Conservation (phyloP, 2,888 invertebrate genomes). For the Watsonalla cultraria region DNA sequence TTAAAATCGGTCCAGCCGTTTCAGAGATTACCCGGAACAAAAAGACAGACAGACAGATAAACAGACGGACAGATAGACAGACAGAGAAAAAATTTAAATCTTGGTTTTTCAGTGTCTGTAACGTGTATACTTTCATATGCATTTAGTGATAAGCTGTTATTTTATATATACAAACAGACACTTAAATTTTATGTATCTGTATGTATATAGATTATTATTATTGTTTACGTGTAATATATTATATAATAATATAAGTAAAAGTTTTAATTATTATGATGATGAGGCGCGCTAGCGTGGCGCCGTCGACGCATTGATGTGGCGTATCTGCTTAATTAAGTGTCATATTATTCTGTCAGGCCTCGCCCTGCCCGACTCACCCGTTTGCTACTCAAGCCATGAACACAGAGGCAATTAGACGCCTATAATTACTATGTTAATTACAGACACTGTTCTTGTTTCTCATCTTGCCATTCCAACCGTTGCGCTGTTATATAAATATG, state of each 20-base stretch:
- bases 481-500: conserved; percentile 66
- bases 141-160: too few relatives aligned
- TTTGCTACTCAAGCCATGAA: conserved; percentile 71
- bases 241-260: neutral
- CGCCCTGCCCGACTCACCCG: conserved; percentile 49
- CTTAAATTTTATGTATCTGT: neutral
- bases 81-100: too few relatives aligned
- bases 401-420: conserved; percentile 71
- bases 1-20: too few relatives aligned
- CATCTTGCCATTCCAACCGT: conserved; percentile 60
- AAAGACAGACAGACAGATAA: too few relatives aligned
- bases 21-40: too few relatives aligned
- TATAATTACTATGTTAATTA: conserved; percentile 77
- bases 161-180: too few relatives aligned
- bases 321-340: conserved; percentile 61
- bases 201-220: neutral
- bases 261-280: neutral
- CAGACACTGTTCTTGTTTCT: conserved; percentile 67
- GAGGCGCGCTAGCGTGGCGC: conserved; percentile 18
- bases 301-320: conserved; percentile 33
- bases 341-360: conserved; percentile 46
- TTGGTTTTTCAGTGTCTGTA: too few relatives aligned
- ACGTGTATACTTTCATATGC: too few relatives aligned
- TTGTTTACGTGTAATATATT: neutral
- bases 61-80: too few relatives aligned